Evolutionary conservation across 2,797 vertebrate species (phyloP), one percentile per base, ranked within the genome.

Genomic region (Cryptoprocta ferox): DNA sequence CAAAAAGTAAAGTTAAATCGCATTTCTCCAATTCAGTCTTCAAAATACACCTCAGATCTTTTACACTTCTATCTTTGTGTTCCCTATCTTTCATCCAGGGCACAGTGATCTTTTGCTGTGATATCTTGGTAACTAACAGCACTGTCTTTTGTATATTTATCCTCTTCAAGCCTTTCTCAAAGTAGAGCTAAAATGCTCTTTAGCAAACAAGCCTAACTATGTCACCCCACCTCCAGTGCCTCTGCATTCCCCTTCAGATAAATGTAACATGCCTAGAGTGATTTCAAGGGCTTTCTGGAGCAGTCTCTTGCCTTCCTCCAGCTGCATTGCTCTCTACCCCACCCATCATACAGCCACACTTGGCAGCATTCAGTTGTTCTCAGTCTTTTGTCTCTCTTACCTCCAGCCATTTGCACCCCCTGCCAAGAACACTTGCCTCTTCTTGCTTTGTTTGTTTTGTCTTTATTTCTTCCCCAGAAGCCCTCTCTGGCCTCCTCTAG

Each of bases 361-460:
- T 15, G 12, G 13, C 24, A 83, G 12, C 9, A 0, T 53, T 53
- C 14, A 66, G 4, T 45, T 42, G 30, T 24, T n/a, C 42, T 21
- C 5, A 11, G 2, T 18, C 3, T 32, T 73, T 10, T 35, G 8
- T 88, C 8, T 89, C 28, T 86, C 16, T 91, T 7, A 6, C n/a
- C 42, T 83, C 19, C 30, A 32, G 19, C 15, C 21, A 0, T 68
- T 73, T 83, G 16, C 19, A 26, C 0, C 0, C 1, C 11, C 28
- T 59, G 5, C 10, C 15, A 19, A 42, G 35, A 56, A 9, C 39
- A 63, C 21, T 71, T 37, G 28, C 3, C 21, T 76, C 24, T 0
- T 76, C 26, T 92, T 65, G 5, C 42, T 39, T 39, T 56, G 9
- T n/a, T 37, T n/a, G 0, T 21, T 78, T 73, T 50, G 50, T 90